phyloP scores from a whole-genome alignment of 1,140 invertebrate genomes.

The Hestina assimilis region DNA sequence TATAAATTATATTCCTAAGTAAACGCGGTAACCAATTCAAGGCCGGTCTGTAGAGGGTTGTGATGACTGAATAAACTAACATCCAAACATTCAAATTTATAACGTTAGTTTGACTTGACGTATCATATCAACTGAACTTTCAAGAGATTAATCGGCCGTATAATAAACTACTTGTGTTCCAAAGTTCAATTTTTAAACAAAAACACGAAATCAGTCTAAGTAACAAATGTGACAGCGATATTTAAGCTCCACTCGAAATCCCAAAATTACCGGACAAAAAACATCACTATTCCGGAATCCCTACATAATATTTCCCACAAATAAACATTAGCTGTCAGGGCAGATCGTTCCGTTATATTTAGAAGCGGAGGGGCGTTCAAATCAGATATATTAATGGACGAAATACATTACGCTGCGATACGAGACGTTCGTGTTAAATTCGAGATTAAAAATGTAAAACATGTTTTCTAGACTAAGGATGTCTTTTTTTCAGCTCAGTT shows the following conservation, averaged over 20 bases:
- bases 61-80: too few relatives aligned
- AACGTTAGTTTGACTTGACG: neutral
- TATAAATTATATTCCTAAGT: too few relatives aligned
- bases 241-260: conserved; percentile 28
- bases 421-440: conserved; percentile 28
- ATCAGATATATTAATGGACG: conserved; percentile 44
- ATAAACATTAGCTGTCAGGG: conserved; percentile 49
- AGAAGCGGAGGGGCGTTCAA: conserved; percentile 40
- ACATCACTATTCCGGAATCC: conserved; percentile 26
- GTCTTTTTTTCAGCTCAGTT: conserved; percentile 20
- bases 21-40: too few relatives aligned
- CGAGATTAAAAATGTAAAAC: conserved; percentile 32
- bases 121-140: neutral
- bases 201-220: conserved; percentile 17
- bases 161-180: conserved; percentile 13
- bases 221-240: conserved; percentile 18
- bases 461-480: conserved; percentile 19
- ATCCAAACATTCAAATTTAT: too few relatives aligned
- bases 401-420: conserved; percentile 30
- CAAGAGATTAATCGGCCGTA: neutral
- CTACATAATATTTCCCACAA: conserved; percentile 46
- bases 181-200: conserved; percentile 12
- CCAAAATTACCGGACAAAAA: conserved; percentile 30
- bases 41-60: too few relatives aligned
- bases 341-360: conserved; percentile 42